A percentile compares a stretch with the other conserved stretches of the same genome.
phyloP scores from a whole-genome alignment of 1,140 invertebrate species.

The Eupeodes corollae region DNA sequence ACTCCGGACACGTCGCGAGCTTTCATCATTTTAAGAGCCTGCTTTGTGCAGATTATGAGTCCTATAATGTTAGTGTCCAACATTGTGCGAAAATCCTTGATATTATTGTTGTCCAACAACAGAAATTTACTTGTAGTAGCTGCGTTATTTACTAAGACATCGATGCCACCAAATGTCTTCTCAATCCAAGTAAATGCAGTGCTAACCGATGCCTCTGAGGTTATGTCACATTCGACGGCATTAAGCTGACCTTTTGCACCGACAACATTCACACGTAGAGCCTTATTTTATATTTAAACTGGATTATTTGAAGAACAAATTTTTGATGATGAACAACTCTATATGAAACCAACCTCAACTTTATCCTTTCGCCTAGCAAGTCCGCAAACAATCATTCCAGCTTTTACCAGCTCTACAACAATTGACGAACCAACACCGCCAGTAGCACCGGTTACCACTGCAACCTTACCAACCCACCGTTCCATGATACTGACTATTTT shows the following conservation, averaged over 20 bases:
- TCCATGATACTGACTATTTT: slow-evolving; percentile 40
- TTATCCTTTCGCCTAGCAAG: slow-evolving; percentile 40
- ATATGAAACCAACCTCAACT: slow-evolving; percentile 32
- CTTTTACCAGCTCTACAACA: slow-evolving; percentile 30
- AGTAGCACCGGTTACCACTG: slow-evolving; percentile 57
- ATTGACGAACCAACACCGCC: slow-evolving; percentile 42
- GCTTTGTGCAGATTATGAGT: slow-evolving; percentile 42
- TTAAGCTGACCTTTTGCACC: slow-evolving; percentile 32
- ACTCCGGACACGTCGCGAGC: slow-evolving; percentile 40
- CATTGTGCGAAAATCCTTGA: slow-evolving; percentile 17
- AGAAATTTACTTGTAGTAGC: slow-evolving; percentile 32
- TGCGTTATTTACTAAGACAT: slow-evolving; percentile 61
- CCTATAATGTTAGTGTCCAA: slow-evolving; percentile 48
- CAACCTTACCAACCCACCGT: slow-evolving; percentile 48
- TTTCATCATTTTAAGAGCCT: slow-evolving; percentile 46
- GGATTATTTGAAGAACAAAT: neutral
- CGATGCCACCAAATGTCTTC: slow-evolving; percentile 46
- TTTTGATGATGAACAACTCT: neutral
- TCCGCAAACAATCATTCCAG: slow-evolving; percentile 45
- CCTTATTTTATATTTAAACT: no score
- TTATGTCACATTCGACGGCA: slow-evolving; percentile 45
- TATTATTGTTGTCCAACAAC: slow-evolving; percentile 36
- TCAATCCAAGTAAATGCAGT: slow-evolving; percentile 49
- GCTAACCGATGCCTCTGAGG: slow-evolving; percentile 48
- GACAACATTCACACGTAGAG: neutral